Evolutionary conservation across 2,113 vertebrate genomes (phyloP).

Genomic region (Erinaceus europaeus): DNA sequence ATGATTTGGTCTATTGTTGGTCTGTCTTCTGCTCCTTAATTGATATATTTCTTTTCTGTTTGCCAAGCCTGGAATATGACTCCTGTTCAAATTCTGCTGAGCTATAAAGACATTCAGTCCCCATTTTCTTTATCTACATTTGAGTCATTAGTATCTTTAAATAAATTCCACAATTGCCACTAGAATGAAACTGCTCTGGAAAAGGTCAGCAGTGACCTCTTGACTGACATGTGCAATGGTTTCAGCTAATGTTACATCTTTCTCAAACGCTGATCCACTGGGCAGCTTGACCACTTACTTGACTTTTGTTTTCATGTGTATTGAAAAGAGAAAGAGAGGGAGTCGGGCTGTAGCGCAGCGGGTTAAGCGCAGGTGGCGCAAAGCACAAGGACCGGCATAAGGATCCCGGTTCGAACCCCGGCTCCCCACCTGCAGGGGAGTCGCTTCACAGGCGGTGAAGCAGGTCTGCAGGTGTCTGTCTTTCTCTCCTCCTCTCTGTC

Average conservation of each 20-base stretch:
- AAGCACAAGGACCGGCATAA: too few relatives aligned
- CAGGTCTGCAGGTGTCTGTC: too few relatives aligned
- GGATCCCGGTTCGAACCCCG: too few relatives aligned
- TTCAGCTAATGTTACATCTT: neutral
- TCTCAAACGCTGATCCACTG: neutral
- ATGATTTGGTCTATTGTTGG: neutral
- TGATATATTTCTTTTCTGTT: neutral
- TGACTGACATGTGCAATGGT: slow-evolving; percentile 1
- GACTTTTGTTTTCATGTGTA: too few relatives aligned
- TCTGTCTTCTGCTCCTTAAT: neutral
- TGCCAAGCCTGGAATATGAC: slow-evolving; percentile 30
- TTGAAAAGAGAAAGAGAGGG: too few relatives aligned
- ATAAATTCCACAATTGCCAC: slow-evolving; percentile 20
- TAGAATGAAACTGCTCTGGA: slow-evolving; percentile 31
- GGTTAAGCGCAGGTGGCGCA: too few relatives aligned
- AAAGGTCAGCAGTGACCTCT: slow-evolving; percentile 44
- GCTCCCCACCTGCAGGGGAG: too few relatives aligned
- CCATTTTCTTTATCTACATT: slow-evolving; percentile 35
- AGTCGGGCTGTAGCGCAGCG: too few relatives aligned
- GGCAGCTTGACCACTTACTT: neutral
- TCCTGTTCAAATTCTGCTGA: slow-evolving; percentile 29
- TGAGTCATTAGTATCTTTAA: slow-evolving; percentile 34
- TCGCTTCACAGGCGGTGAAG: too few relatives aligned
- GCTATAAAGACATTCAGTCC: slow-evolving; percentile 38
- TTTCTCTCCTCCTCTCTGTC: too few relatives aligned